These are phyloP conservation scores for Ovis canadensis DNA, from an alignment of 2,113 vertebrate species.

Conservation along the genomic window DNA sequence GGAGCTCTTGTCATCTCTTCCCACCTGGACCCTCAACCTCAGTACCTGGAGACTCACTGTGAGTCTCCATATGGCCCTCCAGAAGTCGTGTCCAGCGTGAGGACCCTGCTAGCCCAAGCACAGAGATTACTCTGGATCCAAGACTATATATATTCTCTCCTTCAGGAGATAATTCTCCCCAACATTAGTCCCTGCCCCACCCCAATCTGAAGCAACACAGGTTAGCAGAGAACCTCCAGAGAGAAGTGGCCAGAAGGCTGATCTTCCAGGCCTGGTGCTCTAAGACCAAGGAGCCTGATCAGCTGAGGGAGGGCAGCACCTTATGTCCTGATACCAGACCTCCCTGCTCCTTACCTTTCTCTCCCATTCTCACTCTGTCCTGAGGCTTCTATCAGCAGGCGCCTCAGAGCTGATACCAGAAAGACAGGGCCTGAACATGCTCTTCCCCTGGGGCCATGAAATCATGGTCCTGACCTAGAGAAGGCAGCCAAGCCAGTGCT, in stretches of 20 bases:
- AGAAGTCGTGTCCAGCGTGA: background rate
- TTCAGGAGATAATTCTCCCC: background rate
- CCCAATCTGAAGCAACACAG: background rate
- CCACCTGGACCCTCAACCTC: background rate
- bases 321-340: background rate
- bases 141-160: background rate
- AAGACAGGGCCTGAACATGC: conserved; percentile 9
- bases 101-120: background rate
- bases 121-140: background rate
- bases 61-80: background rate
- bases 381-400: background rate
- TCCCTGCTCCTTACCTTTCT: background rate
- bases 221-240: background rate
- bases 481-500: background rate
- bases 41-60: background rate
- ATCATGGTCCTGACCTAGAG: background rate
- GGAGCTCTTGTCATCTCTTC: background rate
- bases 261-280: background rate
- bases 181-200: background rate
- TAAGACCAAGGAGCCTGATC: background rate
- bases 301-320: background rate
- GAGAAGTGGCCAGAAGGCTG: background rate
- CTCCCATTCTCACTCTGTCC: background rate
- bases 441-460: conserved; percentile 34
- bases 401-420: conserved; percentile 2